Conservation (phyloP, 2,797 vertebrate genomes). For the Rhinatrema bivittatum region DNA sequence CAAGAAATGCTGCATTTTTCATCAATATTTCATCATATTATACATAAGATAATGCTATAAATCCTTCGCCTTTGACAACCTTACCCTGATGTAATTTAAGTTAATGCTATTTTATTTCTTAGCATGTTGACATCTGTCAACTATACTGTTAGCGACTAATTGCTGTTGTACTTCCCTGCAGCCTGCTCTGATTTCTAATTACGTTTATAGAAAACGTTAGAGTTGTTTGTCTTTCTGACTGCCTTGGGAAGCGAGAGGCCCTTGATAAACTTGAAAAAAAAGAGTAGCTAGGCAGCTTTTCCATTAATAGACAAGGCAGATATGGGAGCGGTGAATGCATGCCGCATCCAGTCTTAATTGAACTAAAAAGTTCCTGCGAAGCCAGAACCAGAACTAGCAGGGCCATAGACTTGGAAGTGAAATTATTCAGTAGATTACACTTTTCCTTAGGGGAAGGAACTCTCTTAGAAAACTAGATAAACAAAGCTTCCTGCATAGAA, state of each 20-base stretch:
- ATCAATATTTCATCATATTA: constrained; percentile 29
- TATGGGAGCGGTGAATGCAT: no score
- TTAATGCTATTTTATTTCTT: constrained; percentile 19
- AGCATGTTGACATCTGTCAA: constrained; percentile 16
- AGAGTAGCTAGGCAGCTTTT: background rate
- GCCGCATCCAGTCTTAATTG: no score
- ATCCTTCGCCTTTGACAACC: constrained; percentile 19
- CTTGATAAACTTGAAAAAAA: background rate
- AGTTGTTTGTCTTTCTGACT: no score
- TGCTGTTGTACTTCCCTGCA: constrained; percentile 7
- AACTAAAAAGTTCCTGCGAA: no score
- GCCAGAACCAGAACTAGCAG: no score
- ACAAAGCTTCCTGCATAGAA: no score
- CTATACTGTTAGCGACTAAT: constrained; percentile 20
- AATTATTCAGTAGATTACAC: no score
- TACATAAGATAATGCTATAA: constrained; percentile 23
- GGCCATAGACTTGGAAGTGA: no score
- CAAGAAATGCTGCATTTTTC: constrained; percentile 17
- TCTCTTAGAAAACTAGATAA: no score
- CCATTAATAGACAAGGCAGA: no score
- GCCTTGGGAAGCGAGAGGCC: no score
- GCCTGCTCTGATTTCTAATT: constrained; percentile 10
- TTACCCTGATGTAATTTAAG: constrained; percentile 17
- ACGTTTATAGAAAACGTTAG: background rate
- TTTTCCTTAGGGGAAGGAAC: no score